Evolutionary conservation across 2,888 invertebrate species (phyloP), one percentile per base, ranked within the genome.

Genomic region (Sphaerophoria taeniata): DNA sequence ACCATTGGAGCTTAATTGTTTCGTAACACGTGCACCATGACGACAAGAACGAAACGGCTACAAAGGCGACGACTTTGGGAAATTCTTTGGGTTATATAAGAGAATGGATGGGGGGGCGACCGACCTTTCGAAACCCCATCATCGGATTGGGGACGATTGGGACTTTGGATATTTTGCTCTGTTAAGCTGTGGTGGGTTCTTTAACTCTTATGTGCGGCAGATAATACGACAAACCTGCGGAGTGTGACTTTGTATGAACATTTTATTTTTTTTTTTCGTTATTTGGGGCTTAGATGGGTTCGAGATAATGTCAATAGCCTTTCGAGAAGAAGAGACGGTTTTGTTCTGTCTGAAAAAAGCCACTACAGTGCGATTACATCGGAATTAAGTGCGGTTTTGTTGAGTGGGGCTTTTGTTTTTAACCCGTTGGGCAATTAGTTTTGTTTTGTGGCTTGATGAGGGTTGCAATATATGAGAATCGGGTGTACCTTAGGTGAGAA

Each of bases 1-100:
- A 67, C 39, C 67, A 81, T 72, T 56, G 85, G 81, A 60, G 84
- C 85, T 85, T 85, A 85, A 85, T 85, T 85, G 85, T 81, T 85
- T 85, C 81, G 85, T 85, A 85, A 85, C 85, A 85, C 85, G 81
- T 85, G 85, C 81, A 24, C 56, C 73, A 60, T 70, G 81, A 71
- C 75, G 74, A 75, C 70, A 43, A 70, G 63, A 14, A 12, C 24
- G 58, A n/a, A n/a, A n/a, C n/a, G n/a, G n/a, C n/a, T n/a, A n/a
- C n/a, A n/a, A n/a, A n/a, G n/a, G 7, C 71, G 51, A 31, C 39
- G 24, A 16, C 58, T 12, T 47, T 39, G 11, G 12, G 56, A 65
- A 43, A 3, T 43, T 9, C 7, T 7, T 7, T 39, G 39, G 39
- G 9, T 39, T 5, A 73, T 16, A 53, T 39, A 14, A n/a, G 56